Conservation (phyloP, 2,888 invertebrate genomes). For the Caenorhabditis sp. region DNA sequence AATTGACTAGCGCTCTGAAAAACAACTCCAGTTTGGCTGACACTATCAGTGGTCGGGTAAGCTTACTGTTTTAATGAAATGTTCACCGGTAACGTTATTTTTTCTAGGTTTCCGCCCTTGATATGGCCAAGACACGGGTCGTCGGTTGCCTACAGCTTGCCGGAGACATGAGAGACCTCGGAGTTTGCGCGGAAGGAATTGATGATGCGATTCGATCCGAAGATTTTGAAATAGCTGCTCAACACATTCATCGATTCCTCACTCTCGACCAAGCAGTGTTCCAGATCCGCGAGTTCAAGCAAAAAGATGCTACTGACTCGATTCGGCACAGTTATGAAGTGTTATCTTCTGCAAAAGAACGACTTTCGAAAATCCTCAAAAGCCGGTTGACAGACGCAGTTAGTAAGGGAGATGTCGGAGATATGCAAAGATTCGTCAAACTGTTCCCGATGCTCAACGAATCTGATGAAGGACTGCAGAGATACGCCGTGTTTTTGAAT, state of each 20-base stretch:
- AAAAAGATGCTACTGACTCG: conserved; percentile 83
- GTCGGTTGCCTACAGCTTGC: conserved; percentile 95
- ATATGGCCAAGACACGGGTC: conserved; percentile 94
- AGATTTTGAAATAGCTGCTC: conserved; percentile 97
- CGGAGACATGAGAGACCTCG: conserved; percentile 85
- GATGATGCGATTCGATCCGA: conserved; percentile 94
- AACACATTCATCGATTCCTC: conserved; percentile 89
- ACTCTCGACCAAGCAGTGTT: conserved; percentile 82
- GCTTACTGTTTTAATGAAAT: too few species aligned
- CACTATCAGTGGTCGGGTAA: conserved; percentile 89
- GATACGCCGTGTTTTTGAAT: conserved; percentile 89
- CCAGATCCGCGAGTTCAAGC: conserved; percentile 76
- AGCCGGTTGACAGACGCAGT: conserved; percentile 94
- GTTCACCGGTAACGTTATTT: background rate
- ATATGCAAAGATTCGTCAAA: conserved; percentile 94
- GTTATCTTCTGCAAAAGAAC: conserved; percentile 84
- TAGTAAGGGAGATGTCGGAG: conserved; percentile 91
- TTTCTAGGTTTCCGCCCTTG: conserved; percentile 89
- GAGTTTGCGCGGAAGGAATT: conserved; percentile 94
- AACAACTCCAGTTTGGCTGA: conserved; percentile 78
- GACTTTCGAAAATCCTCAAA: conserved; percentile 86
- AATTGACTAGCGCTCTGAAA: conserved; percentile 90
- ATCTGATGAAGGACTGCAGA: conserved; percentile 92
- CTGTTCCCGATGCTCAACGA: conserved; percentile 95
- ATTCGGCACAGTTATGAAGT: conserved; percentile 88